Evolutionary conservation across 2,888 invertebrate species (phyloP).

Genomic region (Pelosia muscerda): DNA sequence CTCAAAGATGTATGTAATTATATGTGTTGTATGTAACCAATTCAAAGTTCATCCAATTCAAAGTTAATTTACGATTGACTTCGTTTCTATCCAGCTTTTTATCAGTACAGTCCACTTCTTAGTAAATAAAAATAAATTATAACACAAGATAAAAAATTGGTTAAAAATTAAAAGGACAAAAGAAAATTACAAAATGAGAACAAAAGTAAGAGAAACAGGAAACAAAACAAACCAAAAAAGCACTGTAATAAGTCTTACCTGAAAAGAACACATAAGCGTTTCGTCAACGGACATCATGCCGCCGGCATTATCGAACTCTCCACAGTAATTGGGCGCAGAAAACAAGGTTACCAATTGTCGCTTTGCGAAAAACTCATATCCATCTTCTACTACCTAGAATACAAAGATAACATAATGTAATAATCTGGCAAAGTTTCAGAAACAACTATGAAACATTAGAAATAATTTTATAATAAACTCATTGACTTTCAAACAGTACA

Average conservation of each 20-base stretch:
- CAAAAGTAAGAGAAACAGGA: neutral
- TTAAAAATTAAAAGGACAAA: conserved; percentile 5
- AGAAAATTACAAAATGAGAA: conserved; percentile 6
- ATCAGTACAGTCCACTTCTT: conserved; percentile 12
- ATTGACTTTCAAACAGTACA: neutral
- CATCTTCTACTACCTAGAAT: conserved; percentile 97
- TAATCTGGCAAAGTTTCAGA: conserved; percentile 11
- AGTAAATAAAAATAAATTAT: conserved; percentile 15
- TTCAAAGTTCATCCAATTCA: no score
- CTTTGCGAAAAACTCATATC: conserved; percentile 99
- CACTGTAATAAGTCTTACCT: conserved; percentile 87
- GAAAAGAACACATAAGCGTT: conserved; percentile 99
- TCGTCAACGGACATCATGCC: conserved; percentile 99
- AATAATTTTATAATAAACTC: conserved; percentile 10
- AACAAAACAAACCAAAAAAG: neutral
- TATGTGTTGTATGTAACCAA: conserved; percentile 10
- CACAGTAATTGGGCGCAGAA: conserved; percentile 99
- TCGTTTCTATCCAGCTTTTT: conserved; percentile 8
- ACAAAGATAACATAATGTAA: conserved; percentile 20
- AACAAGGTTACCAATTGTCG: conserved; percentile 98
- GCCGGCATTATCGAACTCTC: conserved; percentile 99
- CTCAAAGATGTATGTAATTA: conserved; percentile 8
- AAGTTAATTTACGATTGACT: conserved; percentile 10
- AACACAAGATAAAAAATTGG: conserved; percentile 12
- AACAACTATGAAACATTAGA: conserved; percentile 12